phyloP scores from a whole-genome alignment of 2,888 invertebrate species.

The Tetragnatha montana region DNA sequence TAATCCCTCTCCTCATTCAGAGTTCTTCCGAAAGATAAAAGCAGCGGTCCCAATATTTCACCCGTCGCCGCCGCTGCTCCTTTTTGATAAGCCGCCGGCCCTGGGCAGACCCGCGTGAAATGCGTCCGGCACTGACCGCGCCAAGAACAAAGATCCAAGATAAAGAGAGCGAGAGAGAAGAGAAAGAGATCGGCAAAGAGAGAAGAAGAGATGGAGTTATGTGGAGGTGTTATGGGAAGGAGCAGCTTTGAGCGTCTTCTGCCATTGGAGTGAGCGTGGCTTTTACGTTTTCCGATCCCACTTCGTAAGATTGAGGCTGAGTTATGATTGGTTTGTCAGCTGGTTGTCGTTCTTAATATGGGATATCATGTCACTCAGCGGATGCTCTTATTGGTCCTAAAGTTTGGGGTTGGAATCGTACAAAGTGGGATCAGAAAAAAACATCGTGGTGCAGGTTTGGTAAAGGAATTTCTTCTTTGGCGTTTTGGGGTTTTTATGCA shows the following conservation, averaged over 20 bases:
- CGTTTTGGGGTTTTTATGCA: no score
- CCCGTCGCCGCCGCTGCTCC: conserved; percentile 51
- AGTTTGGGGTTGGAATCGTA: no score
- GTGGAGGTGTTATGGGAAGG: not conserved
- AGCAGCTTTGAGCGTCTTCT: conserved; percentile 1
- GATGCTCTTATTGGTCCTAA: no score
- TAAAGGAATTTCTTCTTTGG: no score
- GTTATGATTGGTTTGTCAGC: no score
- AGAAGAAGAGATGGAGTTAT: not conserved
- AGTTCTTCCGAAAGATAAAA: conserved; percentile 31
- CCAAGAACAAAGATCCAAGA: conserved; percentile 49
- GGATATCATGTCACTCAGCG: no score
- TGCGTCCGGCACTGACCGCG: conserved; percentile 57
- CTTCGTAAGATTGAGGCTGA: no score
- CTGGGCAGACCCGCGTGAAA: conserved; percentile 52
- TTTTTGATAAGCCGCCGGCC: conserved; percentile 51
- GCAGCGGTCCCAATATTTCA: conserved; percentile 41
- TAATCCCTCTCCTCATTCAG: conserved; percentile 34
- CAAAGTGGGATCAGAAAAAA: no score
- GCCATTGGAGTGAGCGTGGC: conserved; percentile 11
- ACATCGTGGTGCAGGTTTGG: no score
- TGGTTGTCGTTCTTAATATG: no score
- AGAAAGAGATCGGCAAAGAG: not conserved
- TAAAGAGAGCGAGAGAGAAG: conserved; percentile 18
- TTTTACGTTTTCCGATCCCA: no score